phyloP scores from a whole-genome alignment of 2,888 invertebrate species.

The Taenaris catops region DNA sequence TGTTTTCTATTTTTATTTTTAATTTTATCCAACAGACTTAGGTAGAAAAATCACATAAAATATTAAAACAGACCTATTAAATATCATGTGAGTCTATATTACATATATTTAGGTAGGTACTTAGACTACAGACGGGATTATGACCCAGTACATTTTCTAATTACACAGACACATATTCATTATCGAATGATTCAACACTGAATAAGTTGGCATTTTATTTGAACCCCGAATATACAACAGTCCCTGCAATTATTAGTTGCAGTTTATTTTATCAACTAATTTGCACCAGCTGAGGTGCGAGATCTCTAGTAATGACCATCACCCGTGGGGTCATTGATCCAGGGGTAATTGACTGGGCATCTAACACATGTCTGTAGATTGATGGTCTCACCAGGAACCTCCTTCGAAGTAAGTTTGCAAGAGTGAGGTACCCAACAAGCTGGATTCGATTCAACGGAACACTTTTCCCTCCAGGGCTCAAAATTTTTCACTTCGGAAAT shows the following conservation, averaged over 20 bases:
- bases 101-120: constrained; percentile 74
- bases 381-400: constrained; percentile 96
- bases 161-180: constrained; percentile 64
- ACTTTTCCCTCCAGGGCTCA: constrained; percentile 97
- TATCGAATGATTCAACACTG: constrained; percentile 29
- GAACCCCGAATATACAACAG: constrained; percentile 56
- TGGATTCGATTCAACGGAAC: constrained; percentile 89
- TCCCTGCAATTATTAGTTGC: constrained; percentile 53
- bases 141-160: constrained; percentile 74
- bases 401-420: constrained; percentile 95
- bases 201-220: constrained; percentile 28
- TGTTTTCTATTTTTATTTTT: constrained; percentile 52
- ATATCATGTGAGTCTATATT: constrained; percentile 80
- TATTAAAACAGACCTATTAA: constrained; percentile 77
- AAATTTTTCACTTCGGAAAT: constrained; percentile 92
- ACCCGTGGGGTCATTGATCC: constrained; percentile 95
- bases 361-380: constrained; percentile 95
- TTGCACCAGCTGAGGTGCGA: constrained; percentile 61
- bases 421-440: constrained; percentile 94
- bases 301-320: constrained; percentile 90
- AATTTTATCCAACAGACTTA: constrained; percentile 78
- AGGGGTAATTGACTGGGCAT: constrained; percentile 97
- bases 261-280: constrained; percentile 62
- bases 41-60: constrained; percentile 76
- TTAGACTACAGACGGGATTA: constrained; percentile 78